Base-by-base conservation (phyloP, 2,888 invertebrate species). In the Ochropacha duplaris region DNA sequence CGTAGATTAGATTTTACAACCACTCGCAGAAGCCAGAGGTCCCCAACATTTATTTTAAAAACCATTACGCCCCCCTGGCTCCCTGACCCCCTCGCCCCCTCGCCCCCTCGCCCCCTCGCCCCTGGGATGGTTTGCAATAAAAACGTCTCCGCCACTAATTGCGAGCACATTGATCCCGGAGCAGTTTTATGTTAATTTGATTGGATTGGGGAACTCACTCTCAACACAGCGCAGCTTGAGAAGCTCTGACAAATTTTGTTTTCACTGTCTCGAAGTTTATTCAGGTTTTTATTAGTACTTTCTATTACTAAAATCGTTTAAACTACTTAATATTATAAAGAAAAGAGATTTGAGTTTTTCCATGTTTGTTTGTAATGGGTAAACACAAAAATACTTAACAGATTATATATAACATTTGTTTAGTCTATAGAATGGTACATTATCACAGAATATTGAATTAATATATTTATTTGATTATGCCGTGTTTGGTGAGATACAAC, bases 131-230 rank as follows among this genome's bases (percentile, higher is more conserved):
- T 49, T 57, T 31, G 54, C 58, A 50, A 52, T 52, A 52, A 52
- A 49, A 49, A 54, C 49, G 57, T 57, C 36, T 59, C 50, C 34
- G 50, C 55, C 60, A 67, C 72, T 71, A 71, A 71, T 71, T 67
- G 67, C 62, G 55, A 57, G n/a, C 59, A 36, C 59, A 57, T 54
- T 49, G 57, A 55, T 63, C 55, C 28, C 55, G 55, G 49, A 52
- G 39, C 57, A 59, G 61, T 71, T 65, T 69, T 66, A 71, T 71
- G 71, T 56, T 71, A 72, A 71, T 71, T 69, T 65, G 58, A 72
- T 69, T 69, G 56, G 56, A 51, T 16, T 51, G 51, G 44, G 52
- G 31, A 52, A 52, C 31, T 31, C 12, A 34, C 4, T 52, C 11
- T 19, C 16, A 8, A 11, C 52, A 52, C 12, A 52, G 52, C 34